These are phyloP conservation scores for Ptyas mucosa DNA, from an alignment of 2,113 vertebrate species.

Conservation along the genomic window DNA sequence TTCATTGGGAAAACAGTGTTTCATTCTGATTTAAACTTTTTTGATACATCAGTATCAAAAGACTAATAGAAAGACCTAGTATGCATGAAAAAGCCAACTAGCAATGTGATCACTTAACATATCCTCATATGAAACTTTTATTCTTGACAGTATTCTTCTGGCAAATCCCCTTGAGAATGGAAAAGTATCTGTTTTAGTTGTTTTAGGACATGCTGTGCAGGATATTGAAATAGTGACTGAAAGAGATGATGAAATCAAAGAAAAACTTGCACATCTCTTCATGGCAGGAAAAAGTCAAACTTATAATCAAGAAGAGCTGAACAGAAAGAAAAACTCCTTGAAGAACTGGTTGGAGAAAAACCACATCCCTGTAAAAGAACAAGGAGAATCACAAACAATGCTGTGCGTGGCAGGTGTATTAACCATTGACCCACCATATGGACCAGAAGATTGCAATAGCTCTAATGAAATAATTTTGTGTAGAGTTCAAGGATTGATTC, in stretches of 20 bases:
- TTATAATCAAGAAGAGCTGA: constrained; percentile 70
- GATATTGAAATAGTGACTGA: constrained; percentile 73
- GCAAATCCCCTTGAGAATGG: constrained; percentile 71
- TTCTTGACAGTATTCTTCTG: constrained; percentile 77
- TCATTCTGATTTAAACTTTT: neutral
- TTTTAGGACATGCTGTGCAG: constrained; percentile 86
- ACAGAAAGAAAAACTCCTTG: constrained; percentile 62
- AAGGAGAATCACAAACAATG: constrained; percentile 64
- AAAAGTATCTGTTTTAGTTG: constrained; percentile 60
- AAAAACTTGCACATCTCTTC: constrained; percentile 68
- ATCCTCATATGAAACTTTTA: neutral
- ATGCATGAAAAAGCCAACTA: neutral
- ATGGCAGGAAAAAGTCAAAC: constrained; percentile 29
- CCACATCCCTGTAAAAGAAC: constrained; percentile 80
- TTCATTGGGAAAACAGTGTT: neutral
- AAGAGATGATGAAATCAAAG: constrained; percentile 54
- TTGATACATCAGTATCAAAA: neutral
- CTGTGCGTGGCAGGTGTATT: constrained; percentile 82
- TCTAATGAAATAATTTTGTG: constrained; percentile 89
- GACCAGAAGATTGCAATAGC: constrained; percentile 84
- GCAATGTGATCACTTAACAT: neutral
- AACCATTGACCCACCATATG: constrained; percentile 80
- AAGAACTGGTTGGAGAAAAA: constrained; percentile 85
- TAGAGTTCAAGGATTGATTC: constrained; percentile 82
- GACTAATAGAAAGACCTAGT: too few relatives aligned